A percentile compares a stretch with the other conserved stretches of the same genome.
phyloP scores from a whole-genome alignment of 23 tunicate species.

The Ascidia mentula region DNA sequence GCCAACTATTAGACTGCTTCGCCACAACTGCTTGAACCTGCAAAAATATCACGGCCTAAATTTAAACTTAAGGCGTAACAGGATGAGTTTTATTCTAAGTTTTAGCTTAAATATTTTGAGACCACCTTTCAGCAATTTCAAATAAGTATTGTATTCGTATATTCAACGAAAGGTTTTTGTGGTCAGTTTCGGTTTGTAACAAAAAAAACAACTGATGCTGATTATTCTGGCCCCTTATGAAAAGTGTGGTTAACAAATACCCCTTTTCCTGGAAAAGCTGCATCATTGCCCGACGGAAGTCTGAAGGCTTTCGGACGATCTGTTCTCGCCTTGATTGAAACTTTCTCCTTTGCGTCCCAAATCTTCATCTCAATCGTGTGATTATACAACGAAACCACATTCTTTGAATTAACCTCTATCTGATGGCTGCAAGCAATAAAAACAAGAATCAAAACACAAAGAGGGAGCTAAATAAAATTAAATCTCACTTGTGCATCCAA shows the following conservation, averaged over 20 bases:
- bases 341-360: slow-evolving; percentile 79
- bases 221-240: too few species aligned
- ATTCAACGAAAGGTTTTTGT: too few species aligned
- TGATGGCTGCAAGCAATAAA: slow-evolving; percentile 53
- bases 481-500: slow-evolving; percentile 70
- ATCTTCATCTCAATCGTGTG: slow-evolving; percentile 66
- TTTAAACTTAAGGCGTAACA: too few species aligned
- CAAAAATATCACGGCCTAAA: too few species aligned
- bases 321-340: slow-evolving; percentile 73
- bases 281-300: slow-evolving; percentile 59
- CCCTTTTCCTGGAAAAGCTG: slow-evolving; percentile 59
- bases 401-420: slow-evolving; percentile 46
- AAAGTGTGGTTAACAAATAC: neutral
- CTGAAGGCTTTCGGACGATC: slow-evolving; percentile 93
- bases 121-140: too few species aligned
- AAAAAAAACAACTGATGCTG: too few species aligned
- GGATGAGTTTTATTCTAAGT: too few species aligned
- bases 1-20: slow-evolving; percentile 70
- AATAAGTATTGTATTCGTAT: too few species aligned
- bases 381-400: slow-evolving; percentile 43
- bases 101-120: too few species aligned
- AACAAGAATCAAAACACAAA: neutral
- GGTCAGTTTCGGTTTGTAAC: too few species aligned
- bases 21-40: slow-evolving; percentile 75
- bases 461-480: neutral